phyloP scores from a whole-genome alignment of 2,113 vertebrate species.

The Myotis lucifugus region DNA sequence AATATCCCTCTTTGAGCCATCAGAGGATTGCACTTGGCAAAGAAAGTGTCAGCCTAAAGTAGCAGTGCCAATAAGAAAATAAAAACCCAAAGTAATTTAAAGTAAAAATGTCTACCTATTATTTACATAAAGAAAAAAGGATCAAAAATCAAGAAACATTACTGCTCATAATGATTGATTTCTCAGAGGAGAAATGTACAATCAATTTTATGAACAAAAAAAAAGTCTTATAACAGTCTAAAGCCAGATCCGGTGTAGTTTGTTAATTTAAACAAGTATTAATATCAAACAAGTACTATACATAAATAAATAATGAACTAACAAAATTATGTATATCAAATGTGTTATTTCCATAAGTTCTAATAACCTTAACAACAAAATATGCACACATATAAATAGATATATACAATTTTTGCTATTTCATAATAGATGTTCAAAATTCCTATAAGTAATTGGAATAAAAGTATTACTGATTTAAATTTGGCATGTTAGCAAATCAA shows the following conservation, averaged over 20 bases:
- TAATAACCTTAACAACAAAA: background rate
- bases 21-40: background rate
- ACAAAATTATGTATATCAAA: background rate
- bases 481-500: background rate
- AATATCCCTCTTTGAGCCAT: background rate
- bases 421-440: background rate
- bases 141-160: background rate
- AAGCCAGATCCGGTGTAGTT: background rate
- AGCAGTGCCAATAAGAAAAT: background rate
- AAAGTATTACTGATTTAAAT: conserved; percentile 8
- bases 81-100: conserved; percentile 4
- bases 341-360: background rate
- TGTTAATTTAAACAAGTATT: background rate
- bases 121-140: background rate
- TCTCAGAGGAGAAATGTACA: background rate
- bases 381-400: background rate
- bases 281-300: background rate
- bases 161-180: background rate
- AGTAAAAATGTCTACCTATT: background rate
- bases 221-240: background rate
- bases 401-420: conserved; percentile 25
- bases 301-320: background rate
- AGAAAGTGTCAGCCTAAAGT: background rate
- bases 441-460: background rate
- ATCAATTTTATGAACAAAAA: background rate